phyloP scores from a whole-genome alignment of 2,113 vertebrate genomes.

The zebrafish (Danio rerio) region GRCz12tu NC_133193.1:19572001-19572500 shows the following conservation, averaged over 20 bases:
- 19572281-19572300: too few species aligned
- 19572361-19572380: too few species aligned
- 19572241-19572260: background rate
- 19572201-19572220: background rate
- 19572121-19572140: background rate
- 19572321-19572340: too few species aligned
- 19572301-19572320: too few species aligned
- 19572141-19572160: background rate
- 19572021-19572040: constrained; percentile 52
- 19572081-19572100: background rate
- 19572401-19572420: too few species aligned
- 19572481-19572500: too few species aligned
- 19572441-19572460: too few species aligned
- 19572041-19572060: constrained; percentile 47
- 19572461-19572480: too few species aligned
- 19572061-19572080: background rate
- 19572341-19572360: too few species aligned
- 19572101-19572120: background rate
- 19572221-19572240: background rate
- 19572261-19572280: too few species aligned
- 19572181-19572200: background rate
- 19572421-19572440: too few species aligned
- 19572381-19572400: too few species aligned
- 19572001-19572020: constrained; percentile 61
- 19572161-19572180: background rate